phyloP scores from a whole-genome alignment of 1,140 invertebrate genomes.

The Macrotrachela quadricornifera region DNA sequence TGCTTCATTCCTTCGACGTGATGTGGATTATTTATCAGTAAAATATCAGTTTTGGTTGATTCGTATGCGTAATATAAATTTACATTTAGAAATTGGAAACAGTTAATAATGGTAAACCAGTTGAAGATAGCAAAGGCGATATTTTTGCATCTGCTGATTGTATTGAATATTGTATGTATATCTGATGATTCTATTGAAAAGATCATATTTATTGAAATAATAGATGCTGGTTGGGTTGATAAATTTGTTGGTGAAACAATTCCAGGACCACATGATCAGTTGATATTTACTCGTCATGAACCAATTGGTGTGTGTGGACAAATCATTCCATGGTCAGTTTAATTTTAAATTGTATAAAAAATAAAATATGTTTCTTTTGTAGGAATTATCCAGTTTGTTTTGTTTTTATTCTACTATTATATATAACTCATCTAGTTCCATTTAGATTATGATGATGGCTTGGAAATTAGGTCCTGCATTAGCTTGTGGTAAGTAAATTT shows the following conservation, averaged over 20 bases:
- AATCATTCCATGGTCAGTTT: slow-evolving; percentile 52
- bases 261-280: slow-evolving; percentile 57
- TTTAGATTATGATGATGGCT: slow-evolving; percentile 74
- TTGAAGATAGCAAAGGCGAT: slow-evolving; percentile 26
- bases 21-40: slow-evolving; percentile 44
- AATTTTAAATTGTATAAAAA: too few species aligned
- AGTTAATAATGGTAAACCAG: slow-evolving; percentile 70
- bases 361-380: too few species aligned
- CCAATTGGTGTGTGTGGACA: slow-evolving; percentile 90
- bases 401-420: too few species aligned
- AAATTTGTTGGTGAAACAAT: slow-evolving; percentile 73
- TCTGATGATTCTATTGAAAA: too few species aligned
- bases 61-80: not conserved
- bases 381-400: too few species aligned
- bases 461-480: slow-evolving; percentile 83
- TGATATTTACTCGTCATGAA: slow-evolving; percentile 75
- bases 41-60: not conserved
- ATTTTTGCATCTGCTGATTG: slow-evolving; percentile 14
- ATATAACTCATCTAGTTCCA: too few species aligned
- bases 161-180: slow-evolving; percentile 9
- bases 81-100: slow-evolving; percentile 48
- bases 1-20: slow-evolving; percentile 52
- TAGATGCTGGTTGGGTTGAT: slow-evolving; percentile 62
- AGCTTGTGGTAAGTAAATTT: too few species aligned
- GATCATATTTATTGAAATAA: too few species aligned